Conservation (phyloP, 1,140 invertebrate genomes). For the Brachionus asplanchnoidis region DNA sequence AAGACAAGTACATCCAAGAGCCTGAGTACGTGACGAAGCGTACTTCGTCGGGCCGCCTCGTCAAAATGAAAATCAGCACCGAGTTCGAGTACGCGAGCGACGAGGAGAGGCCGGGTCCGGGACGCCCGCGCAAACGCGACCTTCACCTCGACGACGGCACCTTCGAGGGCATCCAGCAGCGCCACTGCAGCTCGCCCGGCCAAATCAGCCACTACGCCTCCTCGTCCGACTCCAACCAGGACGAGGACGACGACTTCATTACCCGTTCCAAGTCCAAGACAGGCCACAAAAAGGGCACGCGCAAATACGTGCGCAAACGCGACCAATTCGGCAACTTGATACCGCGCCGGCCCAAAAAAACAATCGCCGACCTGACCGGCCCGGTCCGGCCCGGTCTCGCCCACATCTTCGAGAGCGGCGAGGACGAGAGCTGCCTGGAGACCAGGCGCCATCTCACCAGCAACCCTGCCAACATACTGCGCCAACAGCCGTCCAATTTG, state of each 20-base stretch:
- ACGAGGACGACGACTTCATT: neutral
- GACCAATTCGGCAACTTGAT: slow-evolving; percentile 28
- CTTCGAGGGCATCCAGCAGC: slow-evolving; percentile 13
- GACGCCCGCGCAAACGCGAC: neutral
- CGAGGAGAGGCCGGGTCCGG: neutral
- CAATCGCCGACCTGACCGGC: neutral
- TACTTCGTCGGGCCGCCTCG: slow-evolving; percentile 29
- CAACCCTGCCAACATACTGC: neutral
- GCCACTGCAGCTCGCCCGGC: neutral
- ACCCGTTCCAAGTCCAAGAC: neutral
- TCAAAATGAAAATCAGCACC: slow-evolving; percentile 40
- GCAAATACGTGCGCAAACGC: neutral
- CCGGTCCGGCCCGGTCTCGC: neutral
- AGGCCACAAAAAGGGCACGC: neutral
- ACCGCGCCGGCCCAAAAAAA: neutral
- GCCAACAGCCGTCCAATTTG: slow-evolving; percentile 4
- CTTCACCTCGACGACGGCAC: neutral
- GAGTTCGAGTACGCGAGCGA: slow-evolving; percentile 31
- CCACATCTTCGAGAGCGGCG: neutral
- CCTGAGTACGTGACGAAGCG: slow-evolving; percentile 27
- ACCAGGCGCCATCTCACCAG: neutral
- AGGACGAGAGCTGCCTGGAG: neutral
- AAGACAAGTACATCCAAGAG: slow-evolving; percentile 40
- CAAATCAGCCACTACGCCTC: neutral
- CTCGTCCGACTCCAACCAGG: neutral